Evolutionary conservation across 1,140 invertebrate genomes (phyloP), one percentile per base, ranked within the genome.

Genomic region (Prorops nasuta): DNA sequence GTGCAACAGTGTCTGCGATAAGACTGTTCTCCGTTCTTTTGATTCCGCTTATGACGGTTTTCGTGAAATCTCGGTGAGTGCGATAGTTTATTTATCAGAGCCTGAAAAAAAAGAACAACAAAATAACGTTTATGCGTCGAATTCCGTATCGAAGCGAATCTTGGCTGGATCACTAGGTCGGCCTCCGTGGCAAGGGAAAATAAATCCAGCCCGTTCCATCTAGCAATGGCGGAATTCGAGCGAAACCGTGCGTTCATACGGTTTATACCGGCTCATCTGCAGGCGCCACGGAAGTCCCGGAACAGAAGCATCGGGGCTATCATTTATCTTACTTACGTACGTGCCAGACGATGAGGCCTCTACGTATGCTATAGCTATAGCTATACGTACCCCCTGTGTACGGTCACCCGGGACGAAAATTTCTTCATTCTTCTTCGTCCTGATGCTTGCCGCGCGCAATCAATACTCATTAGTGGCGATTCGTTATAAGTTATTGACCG

Each of bases 281-380:
- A 49, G 39, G 24, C 28, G 34, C 45, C 41, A 35, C 44, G 22
- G 38, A 41, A 50, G 34, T 45, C 41, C 34, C 44, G 22, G 38
- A 41, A 50, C 45, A 44, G 47, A 46, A 56, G 58, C 53, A 59
- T 60, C 59, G 59, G 49, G 38, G 56, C n/a, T 44, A 56, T 60
- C 58, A 60, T 60, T 60, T 60, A 60, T 60, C 58, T 60, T 60
- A 60, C 58, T 60, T 60, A 60, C 51, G 44, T 37, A 48, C 28
- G 46, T 42, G 52, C 24, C 43, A 54, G 44, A 32, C 58, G 58
- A 60, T 60, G 56, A 56, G 56, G 18, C 58, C 49, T 48, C 49
- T 47, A 51, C 42, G 55, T 59, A n/a, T n/a, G n/a, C n/a, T n/a
- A n/a, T n/a, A n/a, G n/a, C n/a, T n/a, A n/a, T n/a, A n/a, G n/a